These are phyloP conservation scores for Diabrotica virgifera DNA, from an alignment of 1,140 invertebrate genomes.

Conservation along the genomic window DNA sequence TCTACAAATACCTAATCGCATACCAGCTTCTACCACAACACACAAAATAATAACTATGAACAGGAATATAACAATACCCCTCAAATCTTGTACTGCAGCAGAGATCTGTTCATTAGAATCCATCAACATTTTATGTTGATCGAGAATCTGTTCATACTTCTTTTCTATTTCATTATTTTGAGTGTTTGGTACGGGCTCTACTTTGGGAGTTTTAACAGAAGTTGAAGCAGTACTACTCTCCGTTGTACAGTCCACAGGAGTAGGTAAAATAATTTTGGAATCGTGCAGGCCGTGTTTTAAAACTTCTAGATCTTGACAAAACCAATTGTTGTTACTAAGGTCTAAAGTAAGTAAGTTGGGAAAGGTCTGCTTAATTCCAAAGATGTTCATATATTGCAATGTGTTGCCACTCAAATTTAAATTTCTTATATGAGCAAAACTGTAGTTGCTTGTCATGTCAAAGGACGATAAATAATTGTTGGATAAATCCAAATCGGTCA, in stretches of 20 bases:
- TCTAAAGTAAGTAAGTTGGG: slow-evolving; percentile 5
- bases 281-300: slow-evolving; percentile 4
- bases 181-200: too few relatives aligned
- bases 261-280: slow-evolving; percentile 5
- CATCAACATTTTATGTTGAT: neutral
- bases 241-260: neutral
- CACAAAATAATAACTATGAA: neutral
- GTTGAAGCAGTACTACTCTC: too few relatives aligned
- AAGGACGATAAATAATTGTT: slow-evolving; percentile 5
- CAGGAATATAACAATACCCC: neutral
- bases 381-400: neutral
- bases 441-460: slow-evolving; percentile 4
- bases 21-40: neutral
- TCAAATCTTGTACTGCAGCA: neutral
- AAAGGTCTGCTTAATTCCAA: neutral
- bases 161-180: too few relatives aligned
- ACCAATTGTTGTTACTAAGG: slow-evolving; percentile 8
- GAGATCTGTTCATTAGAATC: neutral
- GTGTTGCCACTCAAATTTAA: slow-evolving; percentile 13
- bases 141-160: too few relatives aligned
- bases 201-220: too few relatives aligned
- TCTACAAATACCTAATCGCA: neutral
- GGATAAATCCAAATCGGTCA: slow-evolving; percentile 5
- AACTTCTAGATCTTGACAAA: slow-evolving; percentile 6
- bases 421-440: neutral